Conservation (phyloP, 1,140 invertebrate species). For the Saccostrea cuccullata region DNA sequence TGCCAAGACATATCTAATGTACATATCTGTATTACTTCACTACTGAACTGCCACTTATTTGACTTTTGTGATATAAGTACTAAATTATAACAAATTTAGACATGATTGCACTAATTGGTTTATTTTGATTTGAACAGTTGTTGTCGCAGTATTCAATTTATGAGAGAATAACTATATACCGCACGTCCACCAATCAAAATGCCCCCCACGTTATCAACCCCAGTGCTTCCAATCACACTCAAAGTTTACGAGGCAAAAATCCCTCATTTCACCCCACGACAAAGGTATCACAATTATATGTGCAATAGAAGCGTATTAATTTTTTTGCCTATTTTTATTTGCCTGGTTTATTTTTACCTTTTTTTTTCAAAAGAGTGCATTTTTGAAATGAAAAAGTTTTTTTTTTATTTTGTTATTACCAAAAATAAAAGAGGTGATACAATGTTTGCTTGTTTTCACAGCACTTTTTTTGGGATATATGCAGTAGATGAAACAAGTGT, state of each 20-base stretch:
- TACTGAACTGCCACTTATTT: no score
- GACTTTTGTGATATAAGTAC: no score
- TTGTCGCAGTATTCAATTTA: constrained; percentile 34
- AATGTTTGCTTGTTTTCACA: no score
- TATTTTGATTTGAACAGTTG: constrained; percentile 16
- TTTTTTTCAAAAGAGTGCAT: neutral
- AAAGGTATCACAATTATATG: constrained; percentile 11
- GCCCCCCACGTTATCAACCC: constrained; percentile 4
- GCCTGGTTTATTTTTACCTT: neutral
- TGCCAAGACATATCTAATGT: no score
- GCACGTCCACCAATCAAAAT: constrained; percentile 30
- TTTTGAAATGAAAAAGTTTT: neutral
- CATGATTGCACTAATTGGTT: neutral
- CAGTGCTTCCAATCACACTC: constrained; percentile 34
- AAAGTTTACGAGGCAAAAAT: constrained; percentile 33
- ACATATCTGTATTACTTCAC: no score
- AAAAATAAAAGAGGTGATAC: no score
- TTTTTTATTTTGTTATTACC: no score
- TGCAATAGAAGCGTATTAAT: neutral
- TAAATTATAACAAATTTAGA: no score
- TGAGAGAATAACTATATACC: constrained; percentile 30
- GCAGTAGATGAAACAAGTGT: no score
- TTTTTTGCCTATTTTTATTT: neutral
- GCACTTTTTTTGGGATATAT: no score
- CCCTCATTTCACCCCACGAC: constrained; percentile 8